Evolutionary conservation across 1,140 invertebrate species (phyloP), one percentile per base, ranked within the genome.

Genomic region (Apocrypta bakeri): DNA sequence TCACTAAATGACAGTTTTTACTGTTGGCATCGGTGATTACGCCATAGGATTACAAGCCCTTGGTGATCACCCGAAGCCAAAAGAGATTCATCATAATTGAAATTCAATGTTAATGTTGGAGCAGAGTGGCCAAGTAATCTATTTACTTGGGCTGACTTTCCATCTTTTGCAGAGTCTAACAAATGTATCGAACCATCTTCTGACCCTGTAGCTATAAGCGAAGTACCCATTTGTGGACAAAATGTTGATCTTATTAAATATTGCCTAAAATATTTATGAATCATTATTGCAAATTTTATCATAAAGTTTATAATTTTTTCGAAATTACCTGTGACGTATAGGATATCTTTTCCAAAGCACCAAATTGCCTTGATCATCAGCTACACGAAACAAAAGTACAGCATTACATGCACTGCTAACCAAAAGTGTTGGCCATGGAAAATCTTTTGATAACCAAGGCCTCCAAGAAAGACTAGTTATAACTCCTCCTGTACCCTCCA

Each of bases 21-120:
- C 33, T 31, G 27, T 29, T 81, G 79, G 56, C 33, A 81, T 63
- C 81, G 83, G 81, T 86, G 85, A 87, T 90, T 93, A 84, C 96
- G 95, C 97, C 97, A 98, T 75, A 98, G 94, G 87, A 98, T 98
- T 81, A 98, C 95, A 85, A 97, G 94, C 11, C 97, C 97, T 86
- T 96, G 94, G 77, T 95, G 92, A 93, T 98, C 97, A 89, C 95
- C 96, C 37, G 96, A 97, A 64, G 97, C 97, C 40, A 98, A 92
- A 83, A 98, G 92, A 88, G 96, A 96, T 92, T 98, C 97, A 91
- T 98, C 96, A 92, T 96, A 97, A 92, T 97, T 98, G 89, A 98
- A 98, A 86, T 95, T 95, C 17, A 98, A 95, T 79, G 96, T 95
- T 4, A 97, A 91, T 37, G 97, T 96, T 3, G 97, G 94, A 63